Conservation (phyloP, 2,888 invertebrate species). For the Ganaspis brasiliensis region DNA sequence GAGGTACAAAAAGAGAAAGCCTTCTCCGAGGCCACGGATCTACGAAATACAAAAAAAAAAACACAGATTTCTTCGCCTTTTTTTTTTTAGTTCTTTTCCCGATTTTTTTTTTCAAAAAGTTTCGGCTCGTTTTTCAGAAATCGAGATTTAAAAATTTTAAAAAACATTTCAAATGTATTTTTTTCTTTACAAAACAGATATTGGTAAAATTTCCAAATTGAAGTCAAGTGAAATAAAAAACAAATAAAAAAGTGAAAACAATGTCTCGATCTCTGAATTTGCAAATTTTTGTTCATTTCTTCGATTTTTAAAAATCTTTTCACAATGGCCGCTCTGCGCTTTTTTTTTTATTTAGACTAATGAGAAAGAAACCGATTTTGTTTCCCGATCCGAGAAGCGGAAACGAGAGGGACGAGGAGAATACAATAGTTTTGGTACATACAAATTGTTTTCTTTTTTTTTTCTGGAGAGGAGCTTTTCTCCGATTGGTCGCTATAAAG, state of each 20-base stretch:
- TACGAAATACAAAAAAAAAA: constrained; percentile 47
- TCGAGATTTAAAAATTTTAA: too few species aligned
- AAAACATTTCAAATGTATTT: too few species aligned
- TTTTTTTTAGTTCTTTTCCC: background rate
- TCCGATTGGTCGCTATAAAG: constrained; percentile 63
- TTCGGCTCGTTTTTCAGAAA: too few species aligned
- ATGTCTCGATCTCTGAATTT: too few species aligned
- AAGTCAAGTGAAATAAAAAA: too few species aligned
- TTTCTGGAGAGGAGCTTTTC: constrained; percentile 46
- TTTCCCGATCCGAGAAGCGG: constrained; percentile 29
- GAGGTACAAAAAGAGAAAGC: constrained; percentile 60
- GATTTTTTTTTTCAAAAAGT: background rate
- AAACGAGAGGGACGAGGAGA: constrained; percentile 34
- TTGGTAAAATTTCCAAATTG: too few species aligned
- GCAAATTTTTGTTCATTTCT: too few species aligned
- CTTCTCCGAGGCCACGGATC: constrained; percentile 48
- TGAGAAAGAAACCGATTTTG: constrained; percentile 18
- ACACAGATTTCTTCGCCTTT: constrained; percentile 36
- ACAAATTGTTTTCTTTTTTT: constrained; percentile 37
- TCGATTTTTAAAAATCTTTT: too few species aligned
- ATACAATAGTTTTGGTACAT: constrained; percentile 38
- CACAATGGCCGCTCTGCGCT: background rate
- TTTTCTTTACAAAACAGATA: too few species aligned
- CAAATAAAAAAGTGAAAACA: too few species aligned
- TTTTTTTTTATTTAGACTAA: constrained; percentile 6